Evolutionary conservation across 2,888 invertebrate species (phyloP), one percentile per base, ranked within the genome.

Genomic region (Pyrgus malvae): DNA sequence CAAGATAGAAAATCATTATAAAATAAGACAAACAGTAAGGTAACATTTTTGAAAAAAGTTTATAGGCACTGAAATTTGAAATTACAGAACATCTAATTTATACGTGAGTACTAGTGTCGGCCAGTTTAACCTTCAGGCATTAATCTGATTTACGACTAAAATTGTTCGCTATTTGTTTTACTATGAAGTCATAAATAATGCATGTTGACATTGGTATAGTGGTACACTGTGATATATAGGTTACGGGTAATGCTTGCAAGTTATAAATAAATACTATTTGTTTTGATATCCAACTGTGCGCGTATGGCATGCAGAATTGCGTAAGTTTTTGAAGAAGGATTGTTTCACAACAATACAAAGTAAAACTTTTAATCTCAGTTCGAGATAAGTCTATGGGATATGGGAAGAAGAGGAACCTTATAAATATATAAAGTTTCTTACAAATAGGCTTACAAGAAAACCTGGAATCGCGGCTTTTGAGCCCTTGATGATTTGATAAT

Each of bases 131-230:
- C 76, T 78, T 76, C 74, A 64, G 48, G 62, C 65, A 71, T 69
- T 70, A 64, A 70, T 70, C 64, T 69, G 65, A 73, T 76, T 77
- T 75, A 76, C 62, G 68, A 68, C 37, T 53, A 58, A 59, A 68
- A 73, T 69, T 67, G 64, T 68, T 67, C 62, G 66, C 69, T 69
- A 73, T 74, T 73, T 69, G 69, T 68, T 72, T 71, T 64, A 68
- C 60, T 60, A 40, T 59, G 40, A 29, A 33, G 27, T 57, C 41
- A 33, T 60, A 55, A 62, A 60, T 51, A 56, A 29, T 44, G 21
- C 42, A 27, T 33, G 23, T 35, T 46, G 46, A 46, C 35, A 46
- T 14, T 23, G 35, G 14, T 16, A n/a, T 45, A 19, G 19, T 11
- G 17, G 25, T 9, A 29, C 14, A 4, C 16, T 17, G 16, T 12